Evolutionary conservation across 1,140 invertebrate species (phyloP), one percentile per base, ranked within the genome.

Genomic region (Pachypsylla venusta): DNA sequence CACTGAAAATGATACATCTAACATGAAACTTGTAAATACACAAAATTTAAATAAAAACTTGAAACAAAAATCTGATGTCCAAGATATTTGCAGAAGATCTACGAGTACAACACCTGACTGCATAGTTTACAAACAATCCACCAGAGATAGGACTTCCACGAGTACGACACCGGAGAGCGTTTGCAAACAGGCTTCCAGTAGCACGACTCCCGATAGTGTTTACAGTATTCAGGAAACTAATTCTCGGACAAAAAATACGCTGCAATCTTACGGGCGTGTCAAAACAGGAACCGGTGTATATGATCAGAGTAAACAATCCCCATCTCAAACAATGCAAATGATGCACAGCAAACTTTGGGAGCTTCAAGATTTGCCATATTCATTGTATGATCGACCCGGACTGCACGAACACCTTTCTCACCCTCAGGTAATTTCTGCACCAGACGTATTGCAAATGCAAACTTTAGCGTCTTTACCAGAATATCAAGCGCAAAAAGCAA

Each of bases 41-140:
- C 22, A 48, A 22, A 48, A 10, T 7, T 22, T 16, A 35, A 35
- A 35, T 35, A 16, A 12, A 16, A n/a, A n/a, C 30, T 35, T 48
- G 5, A 5, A 48, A 48, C 16, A n/a, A 19, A n/a, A 22, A 4
- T 48, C 42, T 5, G 42, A 48, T 19, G 3, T n/a, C 5, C 42
- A 5, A 48, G 42, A 48, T 19, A 48, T 4, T 10, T 5, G 42
- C 22, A 48, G 16, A 19, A 48, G 42, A 48, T 48, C 42, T 3
- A 48, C 42, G 22, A 48, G 42, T 19, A 48, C 42, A 19, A 48
- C 42, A 48, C 42, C 42, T 19, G 42, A 48, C 22, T 48, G 42
- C 22, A 48, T 48, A 19, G 42, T 22, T 19, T 19, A 48, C 16
- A 48, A 48, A 22, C 42, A 48, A 48, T 4, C 7, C 22, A 22